phyloP scores from a whole-genome alignment of 2,797 vertebrate genomes.

The Alosa sapidissima region DNA sequence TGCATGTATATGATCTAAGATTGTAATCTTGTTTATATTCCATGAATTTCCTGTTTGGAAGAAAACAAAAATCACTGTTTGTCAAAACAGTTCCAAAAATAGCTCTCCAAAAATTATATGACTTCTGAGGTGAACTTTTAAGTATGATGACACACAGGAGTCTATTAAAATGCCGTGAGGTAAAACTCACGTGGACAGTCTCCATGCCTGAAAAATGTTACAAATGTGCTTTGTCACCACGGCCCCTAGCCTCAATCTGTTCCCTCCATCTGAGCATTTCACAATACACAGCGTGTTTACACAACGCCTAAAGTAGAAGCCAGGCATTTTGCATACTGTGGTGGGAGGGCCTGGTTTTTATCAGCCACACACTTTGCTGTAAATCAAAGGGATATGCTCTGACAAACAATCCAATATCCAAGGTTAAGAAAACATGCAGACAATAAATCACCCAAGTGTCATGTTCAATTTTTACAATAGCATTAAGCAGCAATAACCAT shows the following conservation, averaged over 20 bases:
- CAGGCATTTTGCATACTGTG: constrained; percentile 50
- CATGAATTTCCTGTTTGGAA: not conserved
- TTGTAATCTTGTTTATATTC: not conserved
- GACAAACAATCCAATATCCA: constrained; percentile 87
- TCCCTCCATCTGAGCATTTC: constrained; percentile 34
- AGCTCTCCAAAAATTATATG: constrained; percentile 32
- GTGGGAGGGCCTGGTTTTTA: constrained; percentile 63
- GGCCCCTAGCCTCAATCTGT: constrained; percentile 13
- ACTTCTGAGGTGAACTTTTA: constrained; percentile 30
- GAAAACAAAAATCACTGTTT: not conserved
- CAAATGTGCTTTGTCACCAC: constrained; percentile 43
- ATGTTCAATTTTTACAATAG: constrained; percentile 86
- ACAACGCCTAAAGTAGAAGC: constrained; percentile 1
- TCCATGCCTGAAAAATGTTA: constrained; percentile 43
- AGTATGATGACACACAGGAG: constrained; percentile 30
- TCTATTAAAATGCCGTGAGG: constrained; percentile 34
- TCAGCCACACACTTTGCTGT: constrained; percentile 80
- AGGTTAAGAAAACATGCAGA: constrained; percentile 86
- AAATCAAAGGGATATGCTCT: constrained; percentile 85
- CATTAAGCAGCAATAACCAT: constrained; percentile 85
- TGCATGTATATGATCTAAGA: too few species aligned
- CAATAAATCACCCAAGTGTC: constrained; percentile 84
- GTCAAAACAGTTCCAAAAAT: constrained; percentile 13
- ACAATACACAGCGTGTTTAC: not conserved
- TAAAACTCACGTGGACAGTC: constrained; percentile 41